A percentile compares a stretch with the other conserved stretches of the same genome.
phyloP scores from a whole-genome alignment of 1,140 invertebrate genomes.

The Linepithema humile region DNA sequence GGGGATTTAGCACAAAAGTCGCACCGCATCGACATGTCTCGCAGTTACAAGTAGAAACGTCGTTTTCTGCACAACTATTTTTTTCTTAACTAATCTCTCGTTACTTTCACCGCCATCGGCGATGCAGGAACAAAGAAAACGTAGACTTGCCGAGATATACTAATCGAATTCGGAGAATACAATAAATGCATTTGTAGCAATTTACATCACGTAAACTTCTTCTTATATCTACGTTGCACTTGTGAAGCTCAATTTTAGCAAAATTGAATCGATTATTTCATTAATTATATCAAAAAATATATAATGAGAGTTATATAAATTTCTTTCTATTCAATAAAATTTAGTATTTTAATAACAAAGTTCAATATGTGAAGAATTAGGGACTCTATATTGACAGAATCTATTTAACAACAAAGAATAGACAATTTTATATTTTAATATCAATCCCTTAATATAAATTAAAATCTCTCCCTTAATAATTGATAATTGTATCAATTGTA shows the following conservation, averaged over 20 bases:
- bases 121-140: neutral
- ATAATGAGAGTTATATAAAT: no score
- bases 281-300: no score
- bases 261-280: neutral
- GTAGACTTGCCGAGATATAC: neutral
- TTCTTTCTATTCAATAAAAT: neutral
- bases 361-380: neutral
- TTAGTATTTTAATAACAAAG: neutral
- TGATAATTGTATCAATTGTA: neutral
- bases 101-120: constrained; percentile 16
- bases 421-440: no score
- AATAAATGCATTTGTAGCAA: neutral
- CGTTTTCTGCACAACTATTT: neutral
- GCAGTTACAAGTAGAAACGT: neutral
- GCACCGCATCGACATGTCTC: neutral
- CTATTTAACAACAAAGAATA: neutral
- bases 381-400: neutral
- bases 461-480: neutral
- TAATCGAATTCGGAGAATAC: neutral
- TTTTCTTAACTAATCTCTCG: constrained; percentile 8
- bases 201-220: neutral
- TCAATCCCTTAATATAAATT: constrained; percentile 14
- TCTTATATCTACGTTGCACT: neutral
- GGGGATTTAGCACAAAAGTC: constrained; percentile 9
- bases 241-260: neutral